These are phyloP conservation scores for Diadegma fenestrale DNA, from an alignment of 2,888 invertebrate species.

Conservation along the genomic window DNA sequence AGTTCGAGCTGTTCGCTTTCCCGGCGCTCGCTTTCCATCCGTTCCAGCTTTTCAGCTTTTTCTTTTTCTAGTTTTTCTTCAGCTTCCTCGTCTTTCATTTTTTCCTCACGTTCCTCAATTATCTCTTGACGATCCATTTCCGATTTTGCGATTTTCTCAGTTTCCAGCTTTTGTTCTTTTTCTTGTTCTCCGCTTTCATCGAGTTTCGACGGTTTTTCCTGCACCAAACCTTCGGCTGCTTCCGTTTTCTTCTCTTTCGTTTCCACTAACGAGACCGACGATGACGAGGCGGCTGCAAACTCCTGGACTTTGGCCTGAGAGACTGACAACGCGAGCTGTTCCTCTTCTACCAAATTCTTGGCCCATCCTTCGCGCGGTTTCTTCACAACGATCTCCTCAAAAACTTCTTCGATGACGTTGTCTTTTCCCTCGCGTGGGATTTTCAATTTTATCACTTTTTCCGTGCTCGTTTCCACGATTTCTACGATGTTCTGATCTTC, in stretches of 20 bases:
- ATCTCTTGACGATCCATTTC: constrained; percentile 15
- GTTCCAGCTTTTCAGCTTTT: constrained; percentile 32
- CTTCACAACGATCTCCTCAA: constrained; percentile 60
- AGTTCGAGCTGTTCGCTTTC: constrained; percentile 49
- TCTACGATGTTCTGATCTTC: constrained; percentile 53
- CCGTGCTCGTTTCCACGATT: constrained; percentile 42
- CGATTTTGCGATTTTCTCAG: constrained; percentile 61
- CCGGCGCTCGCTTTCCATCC: constrained; percentile 58
- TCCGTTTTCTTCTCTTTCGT: constrained; percentile 65
- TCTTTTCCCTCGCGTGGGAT: constrained; percentile 35
- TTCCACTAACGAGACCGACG: constrained; percentile 52
- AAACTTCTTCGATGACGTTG: constrained; percentile 56
- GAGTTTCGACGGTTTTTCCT: constrained; percentile 47
- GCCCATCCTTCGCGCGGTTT: constrained; percentile 64
- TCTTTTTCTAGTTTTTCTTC: constrained; percentile 72
- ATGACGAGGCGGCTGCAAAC: constrained; percentile 63
- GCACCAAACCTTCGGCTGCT: constrained; percentile 75
- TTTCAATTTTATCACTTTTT: constrained; percentile 61
- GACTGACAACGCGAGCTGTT: constrained; percentile 31
- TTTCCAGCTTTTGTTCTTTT: constrained; percentile 56
- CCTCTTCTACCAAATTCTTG: constrained; percentile 57
- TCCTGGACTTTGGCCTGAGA: constrained; percentile 66
- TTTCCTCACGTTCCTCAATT: constrained; percentile 70
- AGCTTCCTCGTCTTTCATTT: constrained; percentile 76
- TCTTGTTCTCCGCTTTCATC: constrained; percentile 43